phyloP scores from a whole-genome alignment of 2,888 invertebrate genomes.

The Agapostemon virescens region DNA sequence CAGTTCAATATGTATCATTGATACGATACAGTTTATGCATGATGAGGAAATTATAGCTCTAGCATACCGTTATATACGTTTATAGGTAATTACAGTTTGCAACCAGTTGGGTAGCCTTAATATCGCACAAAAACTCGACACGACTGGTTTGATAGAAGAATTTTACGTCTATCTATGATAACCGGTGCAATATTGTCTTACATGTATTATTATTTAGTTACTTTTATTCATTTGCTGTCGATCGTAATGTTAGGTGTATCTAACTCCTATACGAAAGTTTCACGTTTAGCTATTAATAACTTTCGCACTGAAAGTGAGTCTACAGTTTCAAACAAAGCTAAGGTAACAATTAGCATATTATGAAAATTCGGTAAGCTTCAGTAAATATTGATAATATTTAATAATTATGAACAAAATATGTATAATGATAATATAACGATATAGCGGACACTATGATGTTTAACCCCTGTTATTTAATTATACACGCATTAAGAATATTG shows the following conservation, averaged over 20 bases:
- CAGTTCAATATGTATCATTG: neutral
- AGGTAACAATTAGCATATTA: no score
- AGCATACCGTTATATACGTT: neutral
- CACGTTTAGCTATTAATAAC: no score
- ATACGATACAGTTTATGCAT: neutral
- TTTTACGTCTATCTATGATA: neutral
- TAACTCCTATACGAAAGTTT: no score
- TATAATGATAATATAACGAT: no score
- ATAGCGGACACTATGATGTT: no score
- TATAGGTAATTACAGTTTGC: neutral
- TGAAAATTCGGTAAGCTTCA: no score
- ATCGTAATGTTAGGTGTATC: no score
- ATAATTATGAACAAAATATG: neutral
- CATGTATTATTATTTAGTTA: neutral
- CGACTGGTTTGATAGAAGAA: neutral
- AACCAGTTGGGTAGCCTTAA: neutral
- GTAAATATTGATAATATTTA: neutral
- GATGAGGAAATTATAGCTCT: neutral
- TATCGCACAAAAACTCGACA: neutral
- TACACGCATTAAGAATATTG: no score
- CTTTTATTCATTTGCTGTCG: neutral
- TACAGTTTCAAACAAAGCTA: no score
- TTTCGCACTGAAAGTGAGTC: no score
- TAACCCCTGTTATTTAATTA: no score
- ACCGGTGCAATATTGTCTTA: neutral